A percentile compares a stretch with the other conserved stretches of the same genome.
phyloP scores from a whole-genome alignment of 1,140 invertebrate genomes.

The Ectropis grisescens region DNA sequence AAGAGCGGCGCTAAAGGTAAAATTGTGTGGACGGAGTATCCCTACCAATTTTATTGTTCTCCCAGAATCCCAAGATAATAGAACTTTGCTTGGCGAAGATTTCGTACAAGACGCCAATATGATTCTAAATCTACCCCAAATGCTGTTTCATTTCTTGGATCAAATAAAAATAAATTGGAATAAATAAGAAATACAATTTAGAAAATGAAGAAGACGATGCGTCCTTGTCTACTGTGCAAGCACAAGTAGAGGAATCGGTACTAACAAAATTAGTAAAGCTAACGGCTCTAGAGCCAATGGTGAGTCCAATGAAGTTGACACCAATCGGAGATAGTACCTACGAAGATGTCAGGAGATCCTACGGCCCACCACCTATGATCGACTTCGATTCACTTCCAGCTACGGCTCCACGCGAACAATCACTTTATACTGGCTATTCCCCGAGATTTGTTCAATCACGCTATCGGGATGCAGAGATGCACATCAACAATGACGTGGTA shows the following conservation, averaged over 20 bases:
- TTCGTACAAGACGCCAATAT: constrained; percentile 8
- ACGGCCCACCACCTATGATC: no score
- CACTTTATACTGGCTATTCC: no score
- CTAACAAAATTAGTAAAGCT: background rate
- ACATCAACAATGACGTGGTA: background rate
- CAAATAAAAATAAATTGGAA: no score
- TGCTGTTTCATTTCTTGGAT: no score
- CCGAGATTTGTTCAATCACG: constrained; percentile 3
- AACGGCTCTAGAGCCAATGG: background rate
- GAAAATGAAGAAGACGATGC: no score
- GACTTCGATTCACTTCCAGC: no score
- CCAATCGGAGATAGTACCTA: background rate
- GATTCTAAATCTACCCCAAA: constrained; percentile 6
- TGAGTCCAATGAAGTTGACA: background rate
- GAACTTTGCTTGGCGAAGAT: constrained; percentile 3
- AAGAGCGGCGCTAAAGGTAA: no score
- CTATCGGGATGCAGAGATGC: constrained; percentile 3
- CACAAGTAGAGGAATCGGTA: background rate
- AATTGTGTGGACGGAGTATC: no score
- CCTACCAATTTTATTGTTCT: constrained; percentile 7
- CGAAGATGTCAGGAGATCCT: background rate
- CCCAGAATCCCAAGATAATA: constrained; percentile 1
- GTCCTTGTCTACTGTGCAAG: background rate
- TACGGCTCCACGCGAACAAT: no score
- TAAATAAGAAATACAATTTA: no score